A percentile compares a stretch with the other conserved stretches of the same genome.
phyloP scores from a whole-genome alignment of 2,113 vertebrate genomes.

The Prochilodus magdalenae region DNA sequence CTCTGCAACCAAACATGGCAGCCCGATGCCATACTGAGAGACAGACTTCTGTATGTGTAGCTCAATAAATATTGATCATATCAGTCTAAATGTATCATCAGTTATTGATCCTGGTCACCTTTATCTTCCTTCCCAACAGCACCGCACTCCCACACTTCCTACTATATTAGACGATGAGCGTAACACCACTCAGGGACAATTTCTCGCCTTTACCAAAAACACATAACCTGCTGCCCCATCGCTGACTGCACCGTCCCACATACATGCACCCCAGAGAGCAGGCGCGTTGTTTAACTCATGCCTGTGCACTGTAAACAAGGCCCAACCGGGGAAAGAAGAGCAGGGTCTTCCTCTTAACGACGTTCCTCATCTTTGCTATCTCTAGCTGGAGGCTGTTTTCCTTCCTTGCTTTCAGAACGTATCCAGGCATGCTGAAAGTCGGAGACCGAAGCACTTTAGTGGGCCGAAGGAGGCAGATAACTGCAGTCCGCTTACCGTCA shows the following conservation, averaged over 20 bases:
- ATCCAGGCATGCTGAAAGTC: conserved; percentile 43
- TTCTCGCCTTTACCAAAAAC: no score
- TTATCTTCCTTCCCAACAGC: no score
- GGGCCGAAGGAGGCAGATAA: not conserved
- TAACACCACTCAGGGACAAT: no score
- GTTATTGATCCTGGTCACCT: no score
- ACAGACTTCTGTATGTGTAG: no score
- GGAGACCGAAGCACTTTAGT: conserved; percentile 39
- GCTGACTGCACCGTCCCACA: not conserved
- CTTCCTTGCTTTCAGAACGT: conserved; percentile 62
- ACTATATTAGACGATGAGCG: no score
- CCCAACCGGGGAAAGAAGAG: conserved; percentile 55
- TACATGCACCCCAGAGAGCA: not conserved
- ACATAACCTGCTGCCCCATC: no score
- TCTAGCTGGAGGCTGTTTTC: conserved; percentile 63
- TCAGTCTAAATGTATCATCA: no score
- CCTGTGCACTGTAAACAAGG: conserved; percentile 55
- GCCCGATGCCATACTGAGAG: no score
- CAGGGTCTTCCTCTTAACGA: conserved; percentile 63
- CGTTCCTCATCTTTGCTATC: conserved; percentile 62
- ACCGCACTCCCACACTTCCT: no score
- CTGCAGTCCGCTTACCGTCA: conserved; percentile 89
- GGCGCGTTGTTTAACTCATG: not conserved
- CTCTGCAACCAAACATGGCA: no score
- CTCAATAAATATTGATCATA: no score